Conservation (phyloP, 2,797 vertebrate species). For the Acipenser ruthenus region DNA sequence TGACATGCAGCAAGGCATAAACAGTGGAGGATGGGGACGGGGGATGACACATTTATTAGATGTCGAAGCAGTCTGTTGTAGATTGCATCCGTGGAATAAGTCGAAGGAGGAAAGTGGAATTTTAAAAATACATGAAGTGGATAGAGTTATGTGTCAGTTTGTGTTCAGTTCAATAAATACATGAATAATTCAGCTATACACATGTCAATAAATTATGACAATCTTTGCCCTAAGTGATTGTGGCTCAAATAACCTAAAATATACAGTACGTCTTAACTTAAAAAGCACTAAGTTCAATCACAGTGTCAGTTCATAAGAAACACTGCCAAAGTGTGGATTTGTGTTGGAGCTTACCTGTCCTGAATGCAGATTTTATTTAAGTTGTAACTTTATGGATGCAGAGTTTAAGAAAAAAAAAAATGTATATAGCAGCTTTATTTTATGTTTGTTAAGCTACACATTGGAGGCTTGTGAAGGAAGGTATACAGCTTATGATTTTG, state of each 20-base stretch:
- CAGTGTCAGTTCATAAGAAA: no score
- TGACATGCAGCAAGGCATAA: neutral
- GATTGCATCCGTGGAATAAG: conserved; percentile 17
- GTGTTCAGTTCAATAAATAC: conserved; percentile 30
- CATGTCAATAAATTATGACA: conserved; percentile 51
- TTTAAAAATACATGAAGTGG: conserved; percentile 45
- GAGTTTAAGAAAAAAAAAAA: no score
- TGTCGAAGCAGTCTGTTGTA: conserved; percentile 3
- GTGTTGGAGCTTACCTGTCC: no score
- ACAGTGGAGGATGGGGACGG: conserved; percentile 12
- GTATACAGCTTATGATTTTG: no score
- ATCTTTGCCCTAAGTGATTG: conserved; percentile 27
- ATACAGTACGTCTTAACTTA: conserved; percentile 3
- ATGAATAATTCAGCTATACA: conserved; percentile 43
- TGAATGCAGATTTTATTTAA: no score
- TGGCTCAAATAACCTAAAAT: conserved; percentile 19
- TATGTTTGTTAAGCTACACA: no score
- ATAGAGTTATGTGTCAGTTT: conserved; percentile 39
- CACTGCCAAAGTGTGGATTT: no score
- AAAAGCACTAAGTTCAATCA: neutral
- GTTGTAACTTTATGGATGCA: no score
- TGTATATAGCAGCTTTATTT: no score
- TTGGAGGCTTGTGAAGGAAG: no score
- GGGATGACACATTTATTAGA: conserved; percentile 10
- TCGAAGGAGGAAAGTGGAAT: conserved; percentile 9